Evolutionary conservation across 1,140 invertebrate genomes (phyloP).

Genomic region (Lasaia peninsularis): DNA sequence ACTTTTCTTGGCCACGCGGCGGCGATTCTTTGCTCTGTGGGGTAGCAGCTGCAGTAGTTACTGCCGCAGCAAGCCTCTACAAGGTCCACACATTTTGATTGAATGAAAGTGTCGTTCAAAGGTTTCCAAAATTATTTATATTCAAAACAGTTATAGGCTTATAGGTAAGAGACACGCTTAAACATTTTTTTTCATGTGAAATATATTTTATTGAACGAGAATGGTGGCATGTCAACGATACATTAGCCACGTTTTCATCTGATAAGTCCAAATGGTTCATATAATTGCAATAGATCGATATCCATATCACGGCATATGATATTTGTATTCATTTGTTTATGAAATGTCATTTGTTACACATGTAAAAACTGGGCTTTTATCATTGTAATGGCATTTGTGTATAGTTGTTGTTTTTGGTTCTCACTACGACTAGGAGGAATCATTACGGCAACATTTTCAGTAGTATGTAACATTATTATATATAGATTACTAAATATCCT

Average conservation of each 20-base stretch:
- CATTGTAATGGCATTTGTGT: constrained; percentile 52
- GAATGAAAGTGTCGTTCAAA: too few relatives aligned
- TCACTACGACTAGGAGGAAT: constrained; percentile 60
- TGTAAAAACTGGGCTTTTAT: neutral
- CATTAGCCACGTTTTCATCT: constrained; percentile 1
- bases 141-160: too few relatives aligned
- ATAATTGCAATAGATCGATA: constrained; percentile 16
- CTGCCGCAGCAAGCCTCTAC: too few relatives aligned
- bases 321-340: neutral
- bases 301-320: constrained; percentile 12
- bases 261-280: neutral
- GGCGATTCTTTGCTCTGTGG: too few relatives aligned
- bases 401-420: constrained; percentile 69
- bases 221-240: neutral
- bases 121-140: too few relatives aligned
- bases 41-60: too few relatives aligned
- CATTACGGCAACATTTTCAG: constrained; percentile 51
- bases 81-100: too few relatives aligned
- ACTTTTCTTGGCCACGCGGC: too few relatives aligned
- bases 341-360: neutral
- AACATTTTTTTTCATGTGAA: too few relatives aligned
- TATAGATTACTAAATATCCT: too few relatives aligned
- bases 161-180: too few relatives aligned
- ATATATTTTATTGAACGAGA: too few relatives aligned
- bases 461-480: constrained; percentile 32